Evolutionary conservation across 1,140 invertebrate genomes (phyloP), one percentile per base, ranked within the genome.

Genomic region (Drosophila navojoa): DNA sequence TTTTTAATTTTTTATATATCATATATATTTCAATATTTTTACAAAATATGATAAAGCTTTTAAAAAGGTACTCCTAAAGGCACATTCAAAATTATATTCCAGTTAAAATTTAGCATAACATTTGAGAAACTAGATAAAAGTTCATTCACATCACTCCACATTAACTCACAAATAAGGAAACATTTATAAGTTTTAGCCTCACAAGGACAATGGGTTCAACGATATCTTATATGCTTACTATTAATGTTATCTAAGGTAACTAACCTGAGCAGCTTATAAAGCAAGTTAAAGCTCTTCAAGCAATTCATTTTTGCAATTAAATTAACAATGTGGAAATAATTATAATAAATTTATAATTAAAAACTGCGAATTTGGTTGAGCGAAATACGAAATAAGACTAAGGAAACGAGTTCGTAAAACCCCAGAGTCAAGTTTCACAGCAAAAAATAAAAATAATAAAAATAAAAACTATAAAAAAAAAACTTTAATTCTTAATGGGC

Each of bases 311-410:
- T 10, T 0, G 44, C 15, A 15, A 15, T 45, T 45, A 19, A 45
- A 15, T 9, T 9, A 9, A 19, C 5, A 45, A 16, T 16, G 10
- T 27, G 47, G 47, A 6, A 49, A 13, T 3, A 50, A 50, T 50
- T 54, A 35, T 19, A 54, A 54, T 54, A 54, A 54, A 54, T 35
- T 29, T 11, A 10, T 35, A 54, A 32, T 54, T 54, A 32, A 29
- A 15, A 19, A n/a, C 25, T 10, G 4, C 49, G n/a, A 29, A 29
- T 52, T 22, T 22, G 45, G 16, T 13, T 47, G 19, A 7, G 3
- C 49, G 22, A 27, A 27, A 27, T n/a, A 27, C 13, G 25, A 50
- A 50, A 15, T n/a, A 13, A 27, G n/a, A 27, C 47, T 47, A 6
- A 50, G 22, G 22, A 13, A n/a, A 11, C 11, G 13, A 16, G 13